A percentile compares a stretch with the other conserved stretches of the same genome.
Conservation (phyloP, 2,888 invertebrate genomes). For the Adela reaumurella region DNA sequence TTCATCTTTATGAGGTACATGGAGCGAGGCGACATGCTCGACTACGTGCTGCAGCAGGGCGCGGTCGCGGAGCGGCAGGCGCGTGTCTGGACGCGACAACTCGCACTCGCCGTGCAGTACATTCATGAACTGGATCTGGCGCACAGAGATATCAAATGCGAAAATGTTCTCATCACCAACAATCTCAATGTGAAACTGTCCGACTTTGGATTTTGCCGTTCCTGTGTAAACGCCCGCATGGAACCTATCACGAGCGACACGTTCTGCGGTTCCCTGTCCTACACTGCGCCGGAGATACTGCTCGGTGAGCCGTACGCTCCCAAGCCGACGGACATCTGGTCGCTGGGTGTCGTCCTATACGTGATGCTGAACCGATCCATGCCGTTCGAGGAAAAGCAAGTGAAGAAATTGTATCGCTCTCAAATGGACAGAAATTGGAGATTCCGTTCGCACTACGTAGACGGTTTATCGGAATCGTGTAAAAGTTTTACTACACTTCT, state of each 20-base stretch:
- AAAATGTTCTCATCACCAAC: slow-evolving; percentile 71
- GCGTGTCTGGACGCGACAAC: slow-evolving; percentile 67
- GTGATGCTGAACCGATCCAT: slow-evolving; percentile 80
- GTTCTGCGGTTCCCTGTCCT: slow-evolving; percentile 82
- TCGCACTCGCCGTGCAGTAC: slow-evolving; percentile 67
- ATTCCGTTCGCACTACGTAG: slow-evolving; percentile 62
- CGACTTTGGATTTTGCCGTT: slow-evolving; percentile 76
- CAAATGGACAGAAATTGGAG: slow-evolving; percentile 61
- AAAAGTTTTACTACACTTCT: slow-evolving; percentile 60
- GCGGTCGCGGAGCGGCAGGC: slow-evolving; percentile 66
- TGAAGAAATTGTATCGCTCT: slow-evolving; percentile 63
- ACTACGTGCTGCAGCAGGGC: slow-evolving; percentile 65
- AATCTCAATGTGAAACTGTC: slow-evolving; percentile 76
- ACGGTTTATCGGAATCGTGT: slow-evolving; percentile 55
- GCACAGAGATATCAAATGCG: slow-evolving; percentile 80
- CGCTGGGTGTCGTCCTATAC: slow-evolving; percentile 73
- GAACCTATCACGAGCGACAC: slow-evolving; percentile 65
- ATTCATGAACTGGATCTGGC: slow-evolving; percentile 72
- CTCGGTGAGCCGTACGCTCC: slow-evolving; percentile 69
- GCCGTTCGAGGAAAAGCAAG: slow-evolving; percentile 79
- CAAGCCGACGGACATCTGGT: slow-evolving; percentile 76
- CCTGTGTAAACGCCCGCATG: slow-evolving; percentile 33
- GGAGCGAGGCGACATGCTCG: slow-evolving; percentile 76
- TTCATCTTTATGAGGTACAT: slow-evolving; percentile 72
- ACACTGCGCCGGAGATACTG: slow-evolving; percentile 86